These are phyloP conservation scores for Dynastes tityus DNA, from an alignment of 2,888 invertebrate genomes.

Conservation along the genomic window DNA sequence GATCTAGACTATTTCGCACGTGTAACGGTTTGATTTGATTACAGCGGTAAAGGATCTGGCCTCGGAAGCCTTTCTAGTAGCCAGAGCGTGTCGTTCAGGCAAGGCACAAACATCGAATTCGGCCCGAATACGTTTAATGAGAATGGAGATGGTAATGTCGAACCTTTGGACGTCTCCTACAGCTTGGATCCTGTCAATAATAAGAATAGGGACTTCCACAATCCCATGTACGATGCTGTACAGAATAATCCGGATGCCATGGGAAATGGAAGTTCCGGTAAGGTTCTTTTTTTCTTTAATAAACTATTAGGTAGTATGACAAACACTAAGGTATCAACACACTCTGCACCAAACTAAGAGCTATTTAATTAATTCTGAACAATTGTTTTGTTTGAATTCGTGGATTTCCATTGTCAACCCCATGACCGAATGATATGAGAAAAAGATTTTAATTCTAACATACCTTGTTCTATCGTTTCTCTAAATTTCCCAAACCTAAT, in stretches of 20 bases:
- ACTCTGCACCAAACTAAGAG: too few species aligned
- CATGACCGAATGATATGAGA: too few species aligned
- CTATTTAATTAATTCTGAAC: too few species aligned
- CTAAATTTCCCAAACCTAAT: too few species aligned
- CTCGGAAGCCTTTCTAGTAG: slow-evolving; percentile 87
- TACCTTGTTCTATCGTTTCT: too few species aligned
- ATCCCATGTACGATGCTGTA: slow-evolving; percentile 97
- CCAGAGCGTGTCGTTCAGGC: slow-evolving; percentile 93
- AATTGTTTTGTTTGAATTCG: too few species aligned
- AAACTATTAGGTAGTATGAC: too few species aligned
- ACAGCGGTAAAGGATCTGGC: slow-evolving; percentile 85
- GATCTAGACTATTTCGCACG: too few species aligned
- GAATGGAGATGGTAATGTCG: slow-evolving; percentile 70
- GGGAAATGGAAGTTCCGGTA: slow-evolving; percentile 76
- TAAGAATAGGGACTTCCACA: slow-evolving; percentile 94
- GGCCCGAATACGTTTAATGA: slow-evolving; percentile 76
- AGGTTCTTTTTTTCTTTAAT: slow-evolving; percentile 52
- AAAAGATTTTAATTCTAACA: too few species aligned
- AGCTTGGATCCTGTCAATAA: slow-evolving; percentile 83
- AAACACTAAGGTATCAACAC: too few species aligned
- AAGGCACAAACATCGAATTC: slow-evolving; percentile 95
- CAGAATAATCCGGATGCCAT: slow-evolving; percentile 76
- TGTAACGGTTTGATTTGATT: slow-evolving; percentile 40
- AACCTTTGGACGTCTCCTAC: slow-evolving; percentile 85
- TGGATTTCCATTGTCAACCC: too few species aligned